Evolutionary conservation across 2,888 invertebrate species (phyloP), one percentile per base, ranked within the genome.

Genomic region (Sphaeridia pumilis): DNA sequence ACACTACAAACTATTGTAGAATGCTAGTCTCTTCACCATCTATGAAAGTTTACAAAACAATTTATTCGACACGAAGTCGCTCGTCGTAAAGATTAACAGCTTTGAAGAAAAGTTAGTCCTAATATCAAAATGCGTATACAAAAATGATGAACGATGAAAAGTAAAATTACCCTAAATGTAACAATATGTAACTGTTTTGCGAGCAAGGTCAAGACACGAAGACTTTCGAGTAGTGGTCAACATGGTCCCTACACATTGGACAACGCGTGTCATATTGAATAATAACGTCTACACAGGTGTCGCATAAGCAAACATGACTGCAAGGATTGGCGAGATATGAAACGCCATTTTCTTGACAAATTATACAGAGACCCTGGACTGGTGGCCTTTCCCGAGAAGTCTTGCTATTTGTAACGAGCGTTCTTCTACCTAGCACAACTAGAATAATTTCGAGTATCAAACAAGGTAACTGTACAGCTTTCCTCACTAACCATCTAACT

Each of bases 291-390:
- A 61, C 59, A 46, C 64, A 64, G 1, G 36, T 36, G 24, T 54
- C 49, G 43, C 64, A 64, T 2, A 64, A 46, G 36, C 64, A 63
- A 3, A 63, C 54, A 46, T 64, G 64, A 31, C 57, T 61, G 22
- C 64, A 64, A 2, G 64, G 64, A 34, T 56, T 51, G 3, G 61
- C 58, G 41, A 64, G 50, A 34, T 41, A 63, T 5, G 49, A 25
- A 3, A 63, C 61, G 5, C 52, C 50, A 14, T 55, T 55, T 27
- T 58, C 59, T 34, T 56, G 56, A 43, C 64, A 64, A 34, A 64
- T 49, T 7, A 64, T 61, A 49, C 64, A 64, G 4, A 56, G 22
- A 7, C 56, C 58, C 42, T 54, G 54, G n/a, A 4, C 22, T 10
- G 28, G 20, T 7, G 20, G 26, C 10, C 25, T 20, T 22, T 31